Conservation (phyloP, 2,113 vertebrate species). For the Pelvicachromis taeniatus region DNA sequence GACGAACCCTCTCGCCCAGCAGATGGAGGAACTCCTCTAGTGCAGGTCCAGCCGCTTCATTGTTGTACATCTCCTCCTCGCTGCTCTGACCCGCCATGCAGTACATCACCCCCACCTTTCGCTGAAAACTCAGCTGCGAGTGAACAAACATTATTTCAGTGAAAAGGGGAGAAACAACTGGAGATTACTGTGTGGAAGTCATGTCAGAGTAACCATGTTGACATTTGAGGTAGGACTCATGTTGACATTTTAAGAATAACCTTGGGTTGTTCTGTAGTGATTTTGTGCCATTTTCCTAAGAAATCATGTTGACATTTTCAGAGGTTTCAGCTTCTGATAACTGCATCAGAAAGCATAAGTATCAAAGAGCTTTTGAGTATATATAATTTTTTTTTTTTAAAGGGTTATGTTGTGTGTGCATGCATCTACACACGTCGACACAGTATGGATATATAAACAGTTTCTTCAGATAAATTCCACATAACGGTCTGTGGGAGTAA, state of each 20-base stretch:
- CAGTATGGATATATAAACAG: neutral
- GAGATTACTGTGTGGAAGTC: neutral
- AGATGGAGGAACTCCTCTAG: slow-evolving; percentile 97
- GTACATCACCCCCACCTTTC: slow-evolving; percentile 99
- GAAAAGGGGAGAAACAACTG: neutral
- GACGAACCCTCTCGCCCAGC: slow-evolving; percentile 89
- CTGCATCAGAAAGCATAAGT: neutral
- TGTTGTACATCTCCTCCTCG: slow-evolving; percentile 99
- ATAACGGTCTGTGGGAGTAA: neutral
- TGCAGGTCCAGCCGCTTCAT: slow-evolving; percentile 89
- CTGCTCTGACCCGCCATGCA: slow-evolving; percentile 94
- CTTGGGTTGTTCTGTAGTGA: slow-evolving; percentile 4
- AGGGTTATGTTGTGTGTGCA: neutral
- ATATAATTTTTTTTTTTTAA: neutral
- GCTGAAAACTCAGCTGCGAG: slow-evolving; percentile 90
- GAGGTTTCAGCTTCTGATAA: slow-evolving; percentile 32
- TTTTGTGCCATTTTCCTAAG: slow-evolving; percentile 19
- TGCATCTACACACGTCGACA: neutral
- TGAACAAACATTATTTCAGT: neutral
- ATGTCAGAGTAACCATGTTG: slow-evolving; percentile 7
- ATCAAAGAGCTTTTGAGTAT: slow-evolving; percentile 14
- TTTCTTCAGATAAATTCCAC: neutral
- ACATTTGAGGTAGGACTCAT: slow-evolving; percentile 32
- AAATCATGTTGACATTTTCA: slow-evolving; percentile 54
- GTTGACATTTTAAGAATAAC: slow-evolving; percentile 44